These are phyloP conservation scores for Sitta europaea DNA, from an alignment of 2,113 vertebrate species.

Conservation along the genomic window DNA sequence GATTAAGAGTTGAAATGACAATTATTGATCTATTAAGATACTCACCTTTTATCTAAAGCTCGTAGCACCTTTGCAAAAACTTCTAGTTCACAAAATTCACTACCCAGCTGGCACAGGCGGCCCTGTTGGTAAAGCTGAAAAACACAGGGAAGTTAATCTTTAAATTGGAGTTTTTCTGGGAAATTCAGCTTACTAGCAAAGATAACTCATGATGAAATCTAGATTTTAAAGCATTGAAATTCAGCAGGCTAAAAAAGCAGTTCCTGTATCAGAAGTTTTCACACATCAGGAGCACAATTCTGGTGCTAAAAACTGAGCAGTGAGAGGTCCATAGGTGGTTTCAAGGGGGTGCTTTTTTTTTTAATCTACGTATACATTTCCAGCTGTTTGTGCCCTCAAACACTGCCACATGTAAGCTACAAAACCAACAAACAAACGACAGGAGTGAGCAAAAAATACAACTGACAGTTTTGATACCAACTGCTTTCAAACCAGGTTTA, in stretches of 20 bases:
- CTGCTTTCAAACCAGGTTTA: neutral
- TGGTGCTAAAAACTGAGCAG: neutral
- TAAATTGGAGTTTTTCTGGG: neutral
- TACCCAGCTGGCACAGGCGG: constrained; percentile 95
- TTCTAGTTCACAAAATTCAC: constrained; percentile 99
- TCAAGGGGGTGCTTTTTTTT: neutral
- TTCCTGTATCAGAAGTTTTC: neutral
- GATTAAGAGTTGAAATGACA: neutral
- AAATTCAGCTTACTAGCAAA: neutral
- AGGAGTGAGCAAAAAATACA: neutral
- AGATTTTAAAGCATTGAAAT: neutral
- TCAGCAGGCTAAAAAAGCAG: neutral
- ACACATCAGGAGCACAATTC: neutral
- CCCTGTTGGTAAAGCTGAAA: constrained; percentile 98
- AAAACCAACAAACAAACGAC: neutral
- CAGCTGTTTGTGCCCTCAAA: neutral
- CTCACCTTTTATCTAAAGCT: constrained; percentile 97
- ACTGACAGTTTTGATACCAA: neutral
- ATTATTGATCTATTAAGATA: neutral
- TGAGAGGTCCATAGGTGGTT: fast-evolving
- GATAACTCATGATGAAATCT: neutral
- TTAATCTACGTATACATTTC: neutral
- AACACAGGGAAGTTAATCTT: neutral
- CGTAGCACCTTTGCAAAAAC: constrained; percentile 98
- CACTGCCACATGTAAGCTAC: neutral